Percentiles rank a stretch among this genome's conserved stretches.
phyloP scores from a whole-genome alignment of 92 coral and sea anemone genomes.

The Zoanthus gigantus region DNA sequence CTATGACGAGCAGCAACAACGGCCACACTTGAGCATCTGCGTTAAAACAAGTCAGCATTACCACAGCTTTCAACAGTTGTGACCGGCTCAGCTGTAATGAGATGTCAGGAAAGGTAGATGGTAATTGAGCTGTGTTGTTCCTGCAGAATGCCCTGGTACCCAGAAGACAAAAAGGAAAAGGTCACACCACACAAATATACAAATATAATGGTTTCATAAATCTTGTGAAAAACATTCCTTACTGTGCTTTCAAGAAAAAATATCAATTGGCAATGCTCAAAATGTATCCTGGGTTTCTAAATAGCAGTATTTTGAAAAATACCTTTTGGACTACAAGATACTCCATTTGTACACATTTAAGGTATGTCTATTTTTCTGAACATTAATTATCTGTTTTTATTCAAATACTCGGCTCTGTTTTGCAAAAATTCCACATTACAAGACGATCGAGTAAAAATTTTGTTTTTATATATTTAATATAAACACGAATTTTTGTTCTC shows the following conservation, averaged over 20 bases:
- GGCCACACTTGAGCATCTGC: conserved; percentile 24
- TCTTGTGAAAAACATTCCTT: conserved; percentile 16
- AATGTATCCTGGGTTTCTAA: background rate
- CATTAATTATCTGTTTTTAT: too few species aligned
- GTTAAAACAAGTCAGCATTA: conserved; percentile 4
- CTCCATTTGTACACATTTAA: too few species aligned
- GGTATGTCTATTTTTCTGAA: too few species aligned
- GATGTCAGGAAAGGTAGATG: background rate
- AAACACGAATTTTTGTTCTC: too few species aligned
- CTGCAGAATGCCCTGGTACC: conserved; percentile 44
- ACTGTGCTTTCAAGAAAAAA: conserved; percentile 17
- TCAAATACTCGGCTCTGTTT: too few species aligned
- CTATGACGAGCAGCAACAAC: background rate
- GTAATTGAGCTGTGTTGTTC: conserved; percentile 8
- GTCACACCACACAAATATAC: conserved; percentile 1
- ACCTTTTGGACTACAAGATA: too few species aligned
- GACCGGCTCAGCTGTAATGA: background rate
- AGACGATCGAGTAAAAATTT: too few species aligned
- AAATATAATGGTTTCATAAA: conserved; percentile 18
- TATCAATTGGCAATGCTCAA: background rate
- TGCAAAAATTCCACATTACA: too few species aligned
- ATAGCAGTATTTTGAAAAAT: too few species aligned
- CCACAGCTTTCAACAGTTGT: conserved; percentile 18
- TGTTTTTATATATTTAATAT: too few species aligned
- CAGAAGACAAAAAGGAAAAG: background rate